These are phyloP conservation scores for Drosophila obscura DNA, from an alignment of 1,140 invertebrate genomes.

Conservation along the genomic window DNA sequence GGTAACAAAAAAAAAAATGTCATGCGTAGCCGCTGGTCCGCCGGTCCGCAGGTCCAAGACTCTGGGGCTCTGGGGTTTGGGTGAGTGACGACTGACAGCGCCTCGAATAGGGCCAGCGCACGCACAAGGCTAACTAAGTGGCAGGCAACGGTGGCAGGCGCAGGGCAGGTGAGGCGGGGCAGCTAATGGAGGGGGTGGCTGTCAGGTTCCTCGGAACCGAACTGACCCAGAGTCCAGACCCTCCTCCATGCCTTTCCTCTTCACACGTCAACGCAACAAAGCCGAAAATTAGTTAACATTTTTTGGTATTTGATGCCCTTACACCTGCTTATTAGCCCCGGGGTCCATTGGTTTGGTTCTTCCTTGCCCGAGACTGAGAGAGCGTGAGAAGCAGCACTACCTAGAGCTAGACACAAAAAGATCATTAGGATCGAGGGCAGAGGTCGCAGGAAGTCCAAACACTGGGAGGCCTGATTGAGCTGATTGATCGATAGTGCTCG, in stretches of 20 bases:
- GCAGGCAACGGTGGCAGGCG: constrained; percentile 37
- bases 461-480: too few species aligned
- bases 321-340: constrained; percentile 31
- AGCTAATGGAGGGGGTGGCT: background rate
- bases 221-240: background rate
- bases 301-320: constrained; percentile 59
- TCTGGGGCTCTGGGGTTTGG: constrained; percentile 3
- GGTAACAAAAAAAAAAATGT: constrained; percentile 30
- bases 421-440: constrained; percentile 29
- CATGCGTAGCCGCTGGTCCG: constrained; percentile 35
- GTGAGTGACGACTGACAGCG: constrained; percentile 80
- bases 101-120: constrained; percentile 68
- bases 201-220: too few species aligned
- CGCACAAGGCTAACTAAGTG: constrained; percentile 46
- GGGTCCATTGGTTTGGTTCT: constrained; percentile 50
- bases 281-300: constrained; percentile 81
- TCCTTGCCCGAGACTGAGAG: background rate
- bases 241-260: constrained; percentile 26
- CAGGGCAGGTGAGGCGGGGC: constrained; percentile 36
- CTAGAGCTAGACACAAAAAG: too few species aligned
- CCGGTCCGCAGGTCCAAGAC: too few species aligned
- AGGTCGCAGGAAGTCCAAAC: constrained; percentile 27
- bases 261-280: constrained; percentile 80
- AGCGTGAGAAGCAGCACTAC: constrained; percentile 36
- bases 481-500: constrained; percentile 33